Conservation (phyloP, 2,888 invertebrate genomes). For the Napeogenes inachia region DNA sequence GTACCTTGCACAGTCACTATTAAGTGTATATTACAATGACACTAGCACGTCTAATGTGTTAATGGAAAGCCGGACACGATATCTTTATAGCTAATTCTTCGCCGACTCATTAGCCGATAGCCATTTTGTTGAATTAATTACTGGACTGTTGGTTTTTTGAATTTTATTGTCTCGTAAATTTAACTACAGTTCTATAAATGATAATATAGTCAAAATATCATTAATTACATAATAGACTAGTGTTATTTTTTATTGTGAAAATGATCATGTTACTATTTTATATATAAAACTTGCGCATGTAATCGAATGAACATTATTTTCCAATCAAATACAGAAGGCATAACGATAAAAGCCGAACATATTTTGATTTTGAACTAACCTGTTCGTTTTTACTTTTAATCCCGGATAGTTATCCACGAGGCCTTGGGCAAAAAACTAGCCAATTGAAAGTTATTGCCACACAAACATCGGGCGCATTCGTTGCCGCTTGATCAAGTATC, state of each 20-base stretch:
- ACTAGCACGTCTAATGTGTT: slow-evolving; percentile 46
- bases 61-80: slow-evolving; percentile 39
- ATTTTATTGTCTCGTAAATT: slow-evolving; percentile 26
- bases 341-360: neutral
- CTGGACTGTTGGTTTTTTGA: slow-evolving; percentile 42
- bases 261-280: neutral
- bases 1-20: slow-evolving; percentile 50
- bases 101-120: slow-evolving; percentile 57
- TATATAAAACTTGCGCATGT: neutral
- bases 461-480: slow-evolving; percentile 24
- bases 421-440: slow-evolving; percentile 30
- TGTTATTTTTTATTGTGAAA: neutral
- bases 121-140: slow-evolving; percentile 51
- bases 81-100: slow-evolving; percentile 35
- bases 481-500: slow-evolving; percentile 22
- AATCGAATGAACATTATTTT: neutral
- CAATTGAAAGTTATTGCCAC: slow-evolving; percentile 33
- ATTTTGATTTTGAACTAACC: slow-evolving; percentile 1
- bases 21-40: slow-evolving; percentile 51
- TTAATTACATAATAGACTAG: no score
- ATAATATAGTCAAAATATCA: neutral
- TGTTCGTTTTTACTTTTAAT: slow-evolving; percentile 31
- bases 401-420: slow-evolving; percentile 34
- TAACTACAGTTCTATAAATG: slow-evolving; percentile 10
- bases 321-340: neutral